Evolutionary conservation across 2,113 vertebrate species (phyloP).

Genomic region (pig (Sus scrofa)): DNA sequence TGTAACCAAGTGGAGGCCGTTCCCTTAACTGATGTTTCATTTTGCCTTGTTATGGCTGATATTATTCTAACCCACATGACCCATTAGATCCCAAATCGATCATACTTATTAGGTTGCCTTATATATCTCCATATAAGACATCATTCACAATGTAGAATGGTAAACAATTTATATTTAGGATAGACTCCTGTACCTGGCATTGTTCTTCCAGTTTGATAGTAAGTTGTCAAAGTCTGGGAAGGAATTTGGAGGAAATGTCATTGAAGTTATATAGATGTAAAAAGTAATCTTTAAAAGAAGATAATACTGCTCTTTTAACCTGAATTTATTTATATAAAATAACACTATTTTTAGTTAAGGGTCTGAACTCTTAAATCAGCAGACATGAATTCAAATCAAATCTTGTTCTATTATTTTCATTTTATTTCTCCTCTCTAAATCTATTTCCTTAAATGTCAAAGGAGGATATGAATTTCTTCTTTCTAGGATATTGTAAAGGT

Average conservation of each 20-base stretch:
- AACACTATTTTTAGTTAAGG: background rate
- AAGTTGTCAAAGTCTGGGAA: constrained; percentile 30
- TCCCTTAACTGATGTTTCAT: background rate
- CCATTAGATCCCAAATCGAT: background rate
- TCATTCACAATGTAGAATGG: background rate
- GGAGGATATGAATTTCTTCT: background rate
- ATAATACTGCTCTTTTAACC: background rate
- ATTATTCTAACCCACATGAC: background rate
- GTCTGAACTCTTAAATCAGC: background rate
- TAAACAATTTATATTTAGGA: background rate
- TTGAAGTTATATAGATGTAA: background rate
- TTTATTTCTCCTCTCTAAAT: background rate
- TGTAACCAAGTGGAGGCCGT: background rate
- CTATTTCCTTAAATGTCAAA: background rate
- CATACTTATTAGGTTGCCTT: background rate
- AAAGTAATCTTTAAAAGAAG: background rate
- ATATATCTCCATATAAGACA: background rate
- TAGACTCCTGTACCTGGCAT: background rate
- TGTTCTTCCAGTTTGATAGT: background rate
- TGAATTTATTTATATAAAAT: background rate
- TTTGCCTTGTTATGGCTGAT: background rate
- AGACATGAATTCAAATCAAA: background rate
- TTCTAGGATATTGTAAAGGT: background rate
- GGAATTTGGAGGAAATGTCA: background rate
- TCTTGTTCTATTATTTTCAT: background rate